Conservation (phyloP, 2,888 invertebrate species). For the Microctonus brassicae region DNA sequence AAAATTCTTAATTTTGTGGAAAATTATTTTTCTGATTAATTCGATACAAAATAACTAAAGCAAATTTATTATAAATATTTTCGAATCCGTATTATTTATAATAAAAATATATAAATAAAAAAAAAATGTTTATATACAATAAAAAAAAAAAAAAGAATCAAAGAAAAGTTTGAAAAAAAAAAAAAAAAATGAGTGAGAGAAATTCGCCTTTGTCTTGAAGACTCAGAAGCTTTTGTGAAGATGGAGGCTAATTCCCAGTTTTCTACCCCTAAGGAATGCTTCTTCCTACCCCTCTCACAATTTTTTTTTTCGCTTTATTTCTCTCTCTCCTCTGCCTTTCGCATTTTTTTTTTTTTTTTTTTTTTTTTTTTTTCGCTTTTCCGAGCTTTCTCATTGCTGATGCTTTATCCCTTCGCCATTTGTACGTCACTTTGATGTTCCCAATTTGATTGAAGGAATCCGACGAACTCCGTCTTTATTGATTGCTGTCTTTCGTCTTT, state of each 20-base stretch:
- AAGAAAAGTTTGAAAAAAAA: conserved; percentile 37
- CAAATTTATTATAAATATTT: too few species aligned
- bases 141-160: too few species aligned
- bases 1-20: too few species aligned
- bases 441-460: conserved; percentile 70
- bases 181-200: conserved; percentile 39
- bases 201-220: conserved; percentile 62
- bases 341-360: conserved; percentile 1
- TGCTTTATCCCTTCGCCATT: conserved; percentile 39
- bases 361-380: background rate
- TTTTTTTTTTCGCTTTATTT: background rate
- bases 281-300: conserved; percentile 41
- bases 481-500: conserved; percentile 65
- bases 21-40: too few species aligned
- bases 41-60: too few species aligned
- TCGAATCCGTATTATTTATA: too few species aligned
- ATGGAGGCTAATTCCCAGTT: conserved; percentile 68
- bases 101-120: too few species aligned
- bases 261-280: conserved; percentile 61
- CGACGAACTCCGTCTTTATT: conserved; percentile 66
- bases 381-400: conserved; percentile 18
- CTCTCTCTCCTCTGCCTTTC: conserved; percentile 14
- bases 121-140: background rate
- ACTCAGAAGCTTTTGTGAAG: conserved; percentile 59
- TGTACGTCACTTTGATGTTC: conserved; percentile 68